Percentiles rank a stretch among this genome's conserved stretches.
Evolutionary conservation across 2,113 vertebrate species (phyloP).

Genomic region (Casuarius casuarius): DNA sequence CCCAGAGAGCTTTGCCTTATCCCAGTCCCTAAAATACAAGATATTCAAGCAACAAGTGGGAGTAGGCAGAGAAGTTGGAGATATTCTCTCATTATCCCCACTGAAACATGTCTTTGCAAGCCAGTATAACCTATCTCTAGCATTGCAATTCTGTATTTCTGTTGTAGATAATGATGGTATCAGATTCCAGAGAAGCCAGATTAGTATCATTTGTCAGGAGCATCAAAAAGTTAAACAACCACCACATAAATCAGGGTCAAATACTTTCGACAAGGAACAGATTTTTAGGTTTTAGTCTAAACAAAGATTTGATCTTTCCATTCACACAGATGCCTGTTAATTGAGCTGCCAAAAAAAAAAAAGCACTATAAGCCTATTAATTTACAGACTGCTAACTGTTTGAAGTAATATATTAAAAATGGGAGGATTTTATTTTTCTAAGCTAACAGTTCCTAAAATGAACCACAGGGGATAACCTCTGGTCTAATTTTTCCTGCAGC

Average conservation of each 20-base stretch:
- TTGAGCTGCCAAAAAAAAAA: not conserved
- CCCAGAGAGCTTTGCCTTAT: not conserved
- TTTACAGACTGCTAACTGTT: not conserved
- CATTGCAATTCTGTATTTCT: not conserved
- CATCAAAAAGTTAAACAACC: not conserved
- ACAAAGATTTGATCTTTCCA: not conserved
- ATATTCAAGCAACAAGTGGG: not conserved
- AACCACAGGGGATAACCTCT: not conserved
- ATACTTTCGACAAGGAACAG: not conserved
- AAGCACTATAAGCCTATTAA: not conserved
- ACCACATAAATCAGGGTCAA: not conserved
- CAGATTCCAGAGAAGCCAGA: not conserved
- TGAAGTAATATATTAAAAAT: not conserved
- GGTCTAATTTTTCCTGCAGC: not conserved
- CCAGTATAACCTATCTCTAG: not conserved
- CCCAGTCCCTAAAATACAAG: not conserved
- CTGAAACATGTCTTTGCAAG: not conserved
- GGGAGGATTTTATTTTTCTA: too few species aligned
- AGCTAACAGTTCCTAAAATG: not conserved
- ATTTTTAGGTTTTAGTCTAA: not conserved
- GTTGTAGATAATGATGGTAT: not conserved
- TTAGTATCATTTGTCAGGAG: not conserved
- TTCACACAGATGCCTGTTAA: not conserved
- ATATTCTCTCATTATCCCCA: rapidly evolving
- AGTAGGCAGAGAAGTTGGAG: not conserved